Conservation (phyloP, 2,888 invertebrate genomes). For the Tetragonisca angustula region DNA sequence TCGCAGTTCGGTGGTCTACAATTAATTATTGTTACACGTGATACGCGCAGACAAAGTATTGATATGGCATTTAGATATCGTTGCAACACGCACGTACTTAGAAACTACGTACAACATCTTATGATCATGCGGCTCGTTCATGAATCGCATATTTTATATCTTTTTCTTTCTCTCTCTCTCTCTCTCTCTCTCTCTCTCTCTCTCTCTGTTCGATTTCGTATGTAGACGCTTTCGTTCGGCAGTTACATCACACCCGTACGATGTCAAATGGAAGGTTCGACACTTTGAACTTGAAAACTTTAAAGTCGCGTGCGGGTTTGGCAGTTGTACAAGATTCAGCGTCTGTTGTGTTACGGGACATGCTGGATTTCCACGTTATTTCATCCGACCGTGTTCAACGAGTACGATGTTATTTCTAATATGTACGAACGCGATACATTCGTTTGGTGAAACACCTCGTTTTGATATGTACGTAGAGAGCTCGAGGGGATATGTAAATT, state of each 20-base stretch:
- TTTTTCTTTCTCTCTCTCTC: background rate
- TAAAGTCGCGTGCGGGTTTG: constrained; percentile 15
- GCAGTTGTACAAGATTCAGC: background rate
- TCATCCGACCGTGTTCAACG: background rate
- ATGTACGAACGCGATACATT: constrained; percentile 48
- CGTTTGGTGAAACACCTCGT: constrained; percentile 24
- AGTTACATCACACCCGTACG: constrained; percentile 17
- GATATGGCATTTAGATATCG: constrained; percentile 65
- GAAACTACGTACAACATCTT: constrained; percentile 13
- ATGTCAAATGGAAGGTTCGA: constrained; percentile 21
- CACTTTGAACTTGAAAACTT: constrained; percentile 19
- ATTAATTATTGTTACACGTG: constrained; percentile 42
- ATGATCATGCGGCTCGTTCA: background rate
- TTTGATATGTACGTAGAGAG: constrained; percentile 50
- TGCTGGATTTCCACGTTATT: background rate
- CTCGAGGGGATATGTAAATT: constrained; percentile 49
- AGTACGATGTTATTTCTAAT: constrained; percentile 36
- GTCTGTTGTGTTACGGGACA: background rate
- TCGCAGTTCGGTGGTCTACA: constrained; percentile 35
- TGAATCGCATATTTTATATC: background rate
- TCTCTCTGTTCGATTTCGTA: constrained; percentile 1
- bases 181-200: background rate
- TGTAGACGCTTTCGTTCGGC: constrained; percentile 18
- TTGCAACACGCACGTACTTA: constrained; percentile 45
- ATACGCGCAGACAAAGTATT: constrained; percentile 59